phyloP scores from a whole-genome alignment of 2,797 vertebrate species.

The Orientallactaga sibirica region DNA sequence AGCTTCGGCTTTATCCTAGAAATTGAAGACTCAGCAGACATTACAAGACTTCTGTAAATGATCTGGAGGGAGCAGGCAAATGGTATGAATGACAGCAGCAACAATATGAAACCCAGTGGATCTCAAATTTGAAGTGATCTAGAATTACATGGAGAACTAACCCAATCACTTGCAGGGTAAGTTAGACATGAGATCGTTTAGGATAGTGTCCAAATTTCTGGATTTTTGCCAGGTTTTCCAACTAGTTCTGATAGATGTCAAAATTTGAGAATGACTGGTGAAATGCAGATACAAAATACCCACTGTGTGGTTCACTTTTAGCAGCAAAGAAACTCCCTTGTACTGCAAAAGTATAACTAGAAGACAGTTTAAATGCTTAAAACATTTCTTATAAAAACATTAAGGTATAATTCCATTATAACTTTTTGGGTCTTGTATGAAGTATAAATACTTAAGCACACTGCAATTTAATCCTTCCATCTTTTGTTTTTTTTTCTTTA shows the following conservation, averaged over 20 bases:
- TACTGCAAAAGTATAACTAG: neutral
- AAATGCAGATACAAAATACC: neutral
- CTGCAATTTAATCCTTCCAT: neutral
- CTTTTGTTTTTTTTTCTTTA: neutral
- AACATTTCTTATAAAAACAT: neutral
- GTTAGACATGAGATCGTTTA: neutral
- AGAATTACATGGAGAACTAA: neutral
- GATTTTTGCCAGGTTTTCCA: neutral
- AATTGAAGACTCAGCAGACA: neutral
- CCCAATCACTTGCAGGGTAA: neutral
- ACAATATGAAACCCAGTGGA: neutral
- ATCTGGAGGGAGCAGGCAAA: neutral
- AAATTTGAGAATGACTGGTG: neutral
- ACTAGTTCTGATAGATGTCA: neutral
- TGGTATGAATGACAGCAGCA: neutral
- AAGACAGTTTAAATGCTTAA: slow-evolving; percentile 34
- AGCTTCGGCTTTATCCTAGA: neutral
- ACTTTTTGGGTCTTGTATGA: neutral
- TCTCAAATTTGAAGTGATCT: neutral
- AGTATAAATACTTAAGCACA: neutral
- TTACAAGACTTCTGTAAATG: neutral
- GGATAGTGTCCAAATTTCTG: neutral
- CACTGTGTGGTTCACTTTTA: neutral
- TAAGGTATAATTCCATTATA: neutral
- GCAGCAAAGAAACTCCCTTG: neutral